These are phyloP conservation scores for Coptodon bakossiorum DNA, from an alignment of 2,113 vertebrate genomes.

Conservation along the genomic window DNA sequence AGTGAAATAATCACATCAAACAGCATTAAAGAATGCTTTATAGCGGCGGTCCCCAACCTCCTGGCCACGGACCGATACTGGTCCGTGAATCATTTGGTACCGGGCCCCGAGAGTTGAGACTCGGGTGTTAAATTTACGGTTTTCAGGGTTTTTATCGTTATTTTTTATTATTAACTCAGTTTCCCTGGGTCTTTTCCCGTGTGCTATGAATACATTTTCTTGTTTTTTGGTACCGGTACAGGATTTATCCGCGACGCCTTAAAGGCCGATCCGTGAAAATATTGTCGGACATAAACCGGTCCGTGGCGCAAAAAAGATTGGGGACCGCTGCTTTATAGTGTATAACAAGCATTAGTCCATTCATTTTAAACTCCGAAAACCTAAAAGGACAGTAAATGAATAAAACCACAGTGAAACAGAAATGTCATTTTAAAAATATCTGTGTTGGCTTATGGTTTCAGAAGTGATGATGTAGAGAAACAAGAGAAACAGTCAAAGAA, in stretches of 20 bases:
- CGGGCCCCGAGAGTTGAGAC: background rate
- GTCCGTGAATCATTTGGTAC: background rate
- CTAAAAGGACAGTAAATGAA: background rate
- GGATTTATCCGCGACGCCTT: background rate
- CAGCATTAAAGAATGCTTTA: background rate
- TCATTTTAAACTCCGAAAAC: background rate
- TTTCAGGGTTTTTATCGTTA: background rate
- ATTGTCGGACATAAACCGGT: background rate
- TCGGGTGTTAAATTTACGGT: background rate
- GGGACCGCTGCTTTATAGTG: background rate
- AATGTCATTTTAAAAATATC: too few relatives aligned
- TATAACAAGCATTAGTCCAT: background rate
- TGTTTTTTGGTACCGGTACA: background rate
- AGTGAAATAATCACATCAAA: background rate
- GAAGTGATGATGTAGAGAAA: slow-evolving; percentile 67
- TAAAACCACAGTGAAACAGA: background rate
- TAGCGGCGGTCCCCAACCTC: accelerated
- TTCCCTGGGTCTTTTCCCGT: background rate
- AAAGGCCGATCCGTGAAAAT: background rate
- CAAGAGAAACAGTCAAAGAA: slow-evolving; percentile 79
- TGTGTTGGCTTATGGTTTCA: slow-evolving; percentile 33
- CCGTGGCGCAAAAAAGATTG: background rate
- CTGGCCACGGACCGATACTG: background rate
- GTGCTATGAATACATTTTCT: background rate
- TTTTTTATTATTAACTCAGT: background rate